Evolutionary conservation across 2,113 vertebrate species (phyloP).

Genomic region (Zosterops pallidus): DNA sequence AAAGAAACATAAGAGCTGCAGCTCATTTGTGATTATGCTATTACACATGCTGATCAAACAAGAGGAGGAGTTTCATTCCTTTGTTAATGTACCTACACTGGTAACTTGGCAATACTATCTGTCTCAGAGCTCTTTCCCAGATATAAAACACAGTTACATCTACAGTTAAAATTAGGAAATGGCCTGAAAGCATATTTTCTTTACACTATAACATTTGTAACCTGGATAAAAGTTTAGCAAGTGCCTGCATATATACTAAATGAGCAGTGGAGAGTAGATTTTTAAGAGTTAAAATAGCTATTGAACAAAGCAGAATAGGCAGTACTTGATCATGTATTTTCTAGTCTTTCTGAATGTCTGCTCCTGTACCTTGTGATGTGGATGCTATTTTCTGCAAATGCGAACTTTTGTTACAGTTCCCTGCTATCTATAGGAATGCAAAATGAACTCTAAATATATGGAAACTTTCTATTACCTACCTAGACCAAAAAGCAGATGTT

Average conservation of each 20-base stretch:
- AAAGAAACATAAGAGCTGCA: rapidly evolving
- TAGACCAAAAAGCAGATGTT: constrained; percentile 61
- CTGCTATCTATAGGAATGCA: not conserved
- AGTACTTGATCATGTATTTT: not conserved
- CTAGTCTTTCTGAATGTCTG: not conserved
- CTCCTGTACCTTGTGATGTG: not conserved
- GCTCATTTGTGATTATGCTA: not conserved
- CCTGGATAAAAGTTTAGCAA: not conserved
- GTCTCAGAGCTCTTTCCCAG: not conserved
- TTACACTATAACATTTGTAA: not conserved
- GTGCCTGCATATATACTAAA: not conserved
- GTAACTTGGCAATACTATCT: not conserved
- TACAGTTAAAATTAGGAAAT: not conserved
- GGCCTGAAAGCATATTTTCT: not conserved
- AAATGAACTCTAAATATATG: constrained; percentile 28
- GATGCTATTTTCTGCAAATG: not conserved
- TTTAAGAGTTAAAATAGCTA: not conserved
- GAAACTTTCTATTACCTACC: constrained; percentile 40
- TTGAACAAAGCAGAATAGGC: not conserved
- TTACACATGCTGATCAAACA: rapidly evolving
- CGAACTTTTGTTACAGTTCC: not conserved
- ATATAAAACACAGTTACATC: not conserved
- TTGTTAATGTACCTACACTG: not conserved
- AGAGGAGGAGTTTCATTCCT: not conserved
- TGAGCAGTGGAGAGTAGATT: not conserved